These are phyloP conservation scores for Scelioninae gen. 2 DNA, from an alignment of 2,888 invertebrate genomes.

Conservation along the genomic window DNA sequence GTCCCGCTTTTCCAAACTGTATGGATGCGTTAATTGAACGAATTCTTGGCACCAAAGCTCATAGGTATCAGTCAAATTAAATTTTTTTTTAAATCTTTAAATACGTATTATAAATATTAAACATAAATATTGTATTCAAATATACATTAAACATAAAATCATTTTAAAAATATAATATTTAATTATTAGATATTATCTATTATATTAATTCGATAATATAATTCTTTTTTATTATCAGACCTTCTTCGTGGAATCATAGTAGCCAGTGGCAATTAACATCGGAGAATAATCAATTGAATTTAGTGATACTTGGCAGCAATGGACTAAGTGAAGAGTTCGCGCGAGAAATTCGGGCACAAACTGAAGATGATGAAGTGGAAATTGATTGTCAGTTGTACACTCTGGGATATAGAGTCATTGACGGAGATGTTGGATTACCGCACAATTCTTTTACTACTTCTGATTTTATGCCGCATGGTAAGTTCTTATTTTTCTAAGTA, in stretches of 20 bases:
- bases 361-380: slow-evolving; percentile 90
- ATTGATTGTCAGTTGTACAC: slow-evolving; percentile 88
- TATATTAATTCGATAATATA: too few relatives aligned
- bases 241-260: slow-evolving; percentile 81
- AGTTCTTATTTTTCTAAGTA: too few relatives aligned
- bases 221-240: too few relatives aligned
- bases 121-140: too few relatives aligned
- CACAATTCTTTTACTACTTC: slow-evolving; percentile 89
- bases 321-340: slow-evolving; percentile 92
- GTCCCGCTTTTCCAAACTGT: slow-evolving; percentile 91
- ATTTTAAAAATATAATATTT: too few relatives aligned
- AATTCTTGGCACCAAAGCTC: slow-evolving; percentile 82
- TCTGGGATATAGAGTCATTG: slow-evolving; percentile 90
- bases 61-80: too few relatives aligned
- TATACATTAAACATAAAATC: too few relatives aligned
- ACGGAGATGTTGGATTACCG: slow-evolving; percentile 88
- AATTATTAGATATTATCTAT: too few relatives aligned
- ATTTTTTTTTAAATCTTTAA: too few relatives aligned
- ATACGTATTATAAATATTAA: too few relatives aligned
- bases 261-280: slow-evolving; percentile 81
- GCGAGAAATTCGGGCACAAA: slow-evolving; percentile 89
- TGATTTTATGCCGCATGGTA: slow-evolving; percentile 93
- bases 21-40: slow-evolving; percentile 87
- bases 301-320: slow-evolving; percentile 91
- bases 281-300: slow-evolving; percentile 86